phyloP scores from a whole-genome alignment of 2,888 invertebrate genomes.

The Romanomermis culicivorax region DNA sequence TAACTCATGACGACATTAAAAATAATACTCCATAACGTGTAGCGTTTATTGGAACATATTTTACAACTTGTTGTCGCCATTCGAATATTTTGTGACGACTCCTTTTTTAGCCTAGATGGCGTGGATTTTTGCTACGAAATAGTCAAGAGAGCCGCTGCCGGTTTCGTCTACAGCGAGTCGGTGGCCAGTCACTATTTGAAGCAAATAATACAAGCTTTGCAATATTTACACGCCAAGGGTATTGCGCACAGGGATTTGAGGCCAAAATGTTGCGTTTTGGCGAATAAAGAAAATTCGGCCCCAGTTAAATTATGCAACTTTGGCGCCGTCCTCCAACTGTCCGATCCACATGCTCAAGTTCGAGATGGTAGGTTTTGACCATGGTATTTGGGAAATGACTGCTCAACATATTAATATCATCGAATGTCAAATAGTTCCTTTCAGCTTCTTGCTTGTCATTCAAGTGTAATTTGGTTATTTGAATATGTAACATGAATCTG shows the following conservation, averaged over 20 bases:
- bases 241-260: constrained; percentile 92
- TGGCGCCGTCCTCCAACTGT: constrained; percentile 78
- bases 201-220: constrained; percentile 81
- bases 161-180: constrained; percentile 97
- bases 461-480: no score
- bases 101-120: constrained; percentile 73
- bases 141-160: constrained; percentile 75
- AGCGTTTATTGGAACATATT: no score
- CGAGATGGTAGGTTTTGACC: neutral
- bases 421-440: no score
- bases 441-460: no score
- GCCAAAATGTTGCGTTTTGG: constrained; percentile 83
- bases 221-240: constrained; percentile 93
- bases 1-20: no score
- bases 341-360: constrained; percentile 24
- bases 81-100: no score
- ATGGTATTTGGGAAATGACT: no score
- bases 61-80: no score
- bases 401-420: no score
- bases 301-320: constrained; percentile 94
- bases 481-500: no score
- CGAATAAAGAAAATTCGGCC: constrained; percentile 89
- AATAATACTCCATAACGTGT: no score
- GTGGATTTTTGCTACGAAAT: constrained; percentile 95
- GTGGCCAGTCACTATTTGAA: constrained; percentile 98